Conservation (phyloP, 1,140 invertebrate genomes). For the Magallana ariakensis region DNA sequence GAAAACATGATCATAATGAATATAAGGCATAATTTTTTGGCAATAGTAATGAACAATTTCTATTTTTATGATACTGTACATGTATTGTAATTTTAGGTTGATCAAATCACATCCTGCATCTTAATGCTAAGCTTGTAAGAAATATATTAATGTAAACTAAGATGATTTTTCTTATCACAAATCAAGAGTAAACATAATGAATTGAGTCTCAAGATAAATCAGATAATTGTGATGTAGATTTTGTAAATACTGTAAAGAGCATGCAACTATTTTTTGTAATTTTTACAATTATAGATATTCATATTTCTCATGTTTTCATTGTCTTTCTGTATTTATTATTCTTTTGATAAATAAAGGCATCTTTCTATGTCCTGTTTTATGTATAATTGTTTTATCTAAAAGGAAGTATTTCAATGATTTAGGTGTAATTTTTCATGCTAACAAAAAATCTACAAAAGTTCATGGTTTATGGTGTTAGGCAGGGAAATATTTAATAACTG, state of each 20-base stretch:
- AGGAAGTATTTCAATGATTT: background rate
- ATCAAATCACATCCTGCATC: too few relatives aligned
- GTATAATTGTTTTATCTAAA: background rate
- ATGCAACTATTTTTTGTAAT: too few relatives aligned
- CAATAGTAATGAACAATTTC: background rate
- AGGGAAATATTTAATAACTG: too few relatives aligned
- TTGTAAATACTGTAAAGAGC: too few relatives aligned
- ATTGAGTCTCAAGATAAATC: too few relatives aligned
- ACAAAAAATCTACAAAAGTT: background rate
- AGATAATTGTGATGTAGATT: too few relatives aligned
- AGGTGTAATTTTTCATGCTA: background rate
- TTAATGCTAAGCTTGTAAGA: too few relatives aligned
- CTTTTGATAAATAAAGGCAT: constrained; percentile 18
- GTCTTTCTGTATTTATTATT: background rate
- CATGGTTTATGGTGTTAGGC: background rate
- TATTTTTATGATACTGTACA: background rate
- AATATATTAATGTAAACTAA: too few relatives aligned
- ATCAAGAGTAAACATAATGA: too few relatives aligned
- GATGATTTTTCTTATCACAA: too few relatives aligned
- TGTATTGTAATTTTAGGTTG: background rate
- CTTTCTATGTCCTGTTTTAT: background rate
- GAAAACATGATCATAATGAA: background rate
- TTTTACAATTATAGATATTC: too few relatives aligned
- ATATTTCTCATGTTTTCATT: background rate
- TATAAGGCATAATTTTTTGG: background rate